Percentiles rank a stretch among this genome's conserved stretches.
These are phyloP conservation scores for Etheostoma nigrum DNA, from an alignment of 2,797 vertebrate species.

Conservation along the genomic window DNA sequence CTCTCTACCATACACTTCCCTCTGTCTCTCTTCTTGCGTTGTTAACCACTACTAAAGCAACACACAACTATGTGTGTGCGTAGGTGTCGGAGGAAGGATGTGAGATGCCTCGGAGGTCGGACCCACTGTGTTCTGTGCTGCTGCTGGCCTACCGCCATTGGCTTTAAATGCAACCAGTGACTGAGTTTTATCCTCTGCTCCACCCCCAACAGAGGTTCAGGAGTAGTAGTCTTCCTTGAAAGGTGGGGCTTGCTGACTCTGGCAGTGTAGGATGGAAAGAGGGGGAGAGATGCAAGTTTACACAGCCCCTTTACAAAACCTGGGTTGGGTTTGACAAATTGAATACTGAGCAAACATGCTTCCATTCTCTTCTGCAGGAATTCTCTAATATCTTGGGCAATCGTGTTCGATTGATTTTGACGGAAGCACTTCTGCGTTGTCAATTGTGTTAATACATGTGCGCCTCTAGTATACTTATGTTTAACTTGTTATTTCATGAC, in stretches of 20 bases:
- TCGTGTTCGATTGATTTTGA: not conserved
- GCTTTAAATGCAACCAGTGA: constrained; percentile 63
- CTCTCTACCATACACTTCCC: not conserved
- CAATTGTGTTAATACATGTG: not conserved
- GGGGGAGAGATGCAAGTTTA: not conserved
- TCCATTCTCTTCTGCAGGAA: constrained; percentile 1
- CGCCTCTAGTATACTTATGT: too few species aligned
- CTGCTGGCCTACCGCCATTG: constrained; percentile 45
- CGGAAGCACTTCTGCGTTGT: not conserved
- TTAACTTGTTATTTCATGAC: not conserved
- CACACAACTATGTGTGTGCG: not conserved
- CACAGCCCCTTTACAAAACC: constrained; percentile 6
- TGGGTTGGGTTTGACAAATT: not conserved
- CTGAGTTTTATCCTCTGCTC: constrained; percentile 38
- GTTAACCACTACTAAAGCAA: constrained; percentile 30
- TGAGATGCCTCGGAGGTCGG: constrained; percentile 58
- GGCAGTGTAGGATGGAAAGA: constrained; percentile 24
- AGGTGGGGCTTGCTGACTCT: constrained; percentile 20
- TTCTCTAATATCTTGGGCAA: constrained; percentile 6
- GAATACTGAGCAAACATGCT: constrained; percentile 1
- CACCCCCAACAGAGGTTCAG: constrained; percentile 42
- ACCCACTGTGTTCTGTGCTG: constrained; percentile 39
- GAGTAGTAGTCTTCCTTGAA: constrained; percentile 33
- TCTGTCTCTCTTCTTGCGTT: not conserved
- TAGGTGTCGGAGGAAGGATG: constrained; percentile 56